phyloP scores from a whole-genome alignment of 1,140 invertebrate species.

The Sminthurides bifidus region DNA sequence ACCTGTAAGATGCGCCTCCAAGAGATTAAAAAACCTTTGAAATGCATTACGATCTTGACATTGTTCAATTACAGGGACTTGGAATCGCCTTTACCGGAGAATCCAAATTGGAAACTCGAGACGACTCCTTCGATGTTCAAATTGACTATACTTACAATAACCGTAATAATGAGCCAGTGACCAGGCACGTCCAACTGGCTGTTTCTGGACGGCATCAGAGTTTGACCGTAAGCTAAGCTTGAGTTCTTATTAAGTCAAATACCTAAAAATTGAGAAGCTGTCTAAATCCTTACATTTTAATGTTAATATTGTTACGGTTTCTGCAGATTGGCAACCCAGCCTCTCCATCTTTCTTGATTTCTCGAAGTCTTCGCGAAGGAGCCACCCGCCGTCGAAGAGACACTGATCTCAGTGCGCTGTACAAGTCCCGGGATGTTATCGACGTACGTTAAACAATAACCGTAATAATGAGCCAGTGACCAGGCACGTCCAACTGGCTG shows the following conservation, averaged over 20 bases:
- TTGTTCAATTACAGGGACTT: slow-evolving; percentile 1
- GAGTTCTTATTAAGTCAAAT: neutral
- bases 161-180: neutral
- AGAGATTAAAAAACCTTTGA: too few relatives aligned
- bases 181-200: neutral
- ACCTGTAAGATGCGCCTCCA: neutral
- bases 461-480: neutral
- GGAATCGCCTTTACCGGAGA: neutral
- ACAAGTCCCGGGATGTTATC: too few relatives aligned
- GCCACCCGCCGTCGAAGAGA: neutral
- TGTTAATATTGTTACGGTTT: neutral
- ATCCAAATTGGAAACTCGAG: neutral
- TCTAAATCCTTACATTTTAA: neutral
- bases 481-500: neutral
- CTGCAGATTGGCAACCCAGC: neutral
- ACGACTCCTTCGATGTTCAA: neutral
- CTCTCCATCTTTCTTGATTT: neutral
- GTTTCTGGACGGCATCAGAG: neutral
- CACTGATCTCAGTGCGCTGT: neutral
- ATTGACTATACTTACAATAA: neutral
- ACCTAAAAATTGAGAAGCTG: neutral
- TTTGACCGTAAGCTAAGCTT: neutral
- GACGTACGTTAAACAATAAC: slow-evolving; percentile 13
- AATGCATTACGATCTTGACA: neutral
- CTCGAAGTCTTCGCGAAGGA: neutral